Evolutionary conservation across 1,140 invertebrate species (phyloP).

Genomic region (Cardiocondyla obscurior): DNA sequence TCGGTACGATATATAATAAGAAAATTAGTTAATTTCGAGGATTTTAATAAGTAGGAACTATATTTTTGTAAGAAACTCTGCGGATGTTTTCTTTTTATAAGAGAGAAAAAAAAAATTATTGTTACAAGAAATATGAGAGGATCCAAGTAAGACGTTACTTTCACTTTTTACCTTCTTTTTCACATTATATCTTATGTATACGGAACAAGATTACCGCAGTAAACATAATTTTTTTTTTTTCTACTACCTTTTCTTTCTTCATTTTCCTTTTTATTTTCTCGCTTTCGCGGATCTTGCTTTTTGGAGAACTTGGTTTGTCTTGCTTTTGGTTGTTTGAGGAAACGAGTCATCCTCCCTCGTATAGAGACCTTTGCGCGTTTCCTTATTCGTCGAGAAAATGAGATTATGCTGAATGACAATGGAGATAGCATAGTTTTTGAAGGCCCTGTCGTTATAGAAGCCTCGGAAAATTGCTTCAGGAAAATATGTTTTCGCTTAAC

Average conservation of each 20-base stretch:
- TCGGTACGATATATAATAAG: background rate
- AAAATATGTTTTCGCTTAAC: constrained; percentile 61
- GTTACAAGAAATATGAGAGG: background rate
- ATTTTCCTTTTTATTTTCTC: constrained; percentile 20
- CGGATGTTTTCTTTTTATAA: constrained; percentile 15
- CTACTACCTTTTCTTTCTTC: background rate
- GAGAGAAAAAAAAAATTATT: background rate
- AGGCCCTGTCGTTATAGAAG: background rate
- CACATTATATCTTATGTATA: constrained; percentile 1
- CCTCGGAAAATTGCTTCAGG: background rate
- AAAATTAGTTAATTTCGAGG: background rate
- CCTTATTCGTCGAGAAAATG: constrained; percentile 53
- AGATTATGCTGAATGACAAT: constrained; percentile 56
- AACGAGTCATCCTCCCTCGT: constrained; percentile 16
- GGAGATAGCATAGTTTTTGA: constrained; percentile 55
- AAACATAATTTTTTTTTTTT: constrained; percentile 51
- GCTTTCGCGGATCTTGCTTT: constrained; percentile 8
- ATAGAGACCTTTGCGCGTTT: constrained; percentile 17
- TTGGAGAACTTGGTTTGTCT: constrained; percentile 19
- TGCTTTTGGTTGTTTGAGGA: constrained; percentile 2
- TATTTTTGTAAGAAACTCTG: background rate
- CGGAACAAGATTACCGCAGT: constrained; percentile 37
- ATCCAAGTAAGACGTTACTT: constrained; percentile 8
- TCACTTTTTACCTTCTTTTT: background rate
- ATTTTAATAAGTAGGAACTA: constrained; percentile 20